Evolutionary conservation across 2,113 vertebrate genomes (phyloP), one percentile per base, ranked within the genome.

Genomic region (Melierax canorus): DNA sequence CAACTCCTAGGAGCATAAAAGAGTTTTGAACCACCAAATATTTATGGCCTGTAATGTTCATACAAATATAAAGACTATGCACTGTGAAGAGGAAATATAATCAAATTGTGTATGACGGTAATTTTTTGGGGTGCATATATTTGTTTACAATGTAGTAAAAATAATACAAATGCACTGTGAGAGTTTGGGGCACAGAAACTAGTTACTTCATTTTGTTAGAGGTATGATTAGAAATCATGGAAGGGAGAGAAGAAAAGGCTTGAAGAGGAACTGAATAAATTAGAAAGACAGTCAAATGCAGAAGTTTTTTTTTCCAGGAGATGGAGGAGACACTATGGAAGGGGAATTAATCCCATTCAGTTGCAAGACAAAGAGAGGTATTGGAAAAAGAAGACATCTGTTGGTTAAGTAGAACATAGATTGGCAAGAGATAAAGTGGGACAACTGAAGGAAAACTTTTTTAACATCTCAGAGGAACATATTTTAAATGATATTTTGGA

Each of bases 401-500:
- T 46, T 79, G 30, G 68, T 91, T 90, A 94, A 88, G 63, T 56
- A 96, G 66, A 93, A 58, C 26, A 73, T 21, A 86, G 72, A 90
- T 86, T 94, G 95, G 88, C 87, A 97, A 94, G 75, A 93, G 68
- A 97, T 85, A 36, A 95, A 92, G 78, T 95, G 77, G 60, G 68
- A 86, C 41, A 75, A 64, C 56, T 87, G 64, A 60, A 94, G 88
- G 77, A 94, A 94, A 72, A 92, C 67, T 45, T 85, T 62, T 94
- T 66, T 84, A 84, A 58, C 36, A 84, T 95, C 36, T 51, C 27
- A 83, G 46, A 90, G 80, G 76, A 82, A 59, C 34, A 43, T 87
- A 95, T 71, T 92, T 96, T 82, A 96, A 95, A 62, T 84, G 1
- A 64, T 82, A 66, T 69, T 80, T 91, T 94, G 93, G 68, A 92